Conservation (phyloP, 2,113 vertebrate species). For the Ammospiza nelsoni region DNA sequence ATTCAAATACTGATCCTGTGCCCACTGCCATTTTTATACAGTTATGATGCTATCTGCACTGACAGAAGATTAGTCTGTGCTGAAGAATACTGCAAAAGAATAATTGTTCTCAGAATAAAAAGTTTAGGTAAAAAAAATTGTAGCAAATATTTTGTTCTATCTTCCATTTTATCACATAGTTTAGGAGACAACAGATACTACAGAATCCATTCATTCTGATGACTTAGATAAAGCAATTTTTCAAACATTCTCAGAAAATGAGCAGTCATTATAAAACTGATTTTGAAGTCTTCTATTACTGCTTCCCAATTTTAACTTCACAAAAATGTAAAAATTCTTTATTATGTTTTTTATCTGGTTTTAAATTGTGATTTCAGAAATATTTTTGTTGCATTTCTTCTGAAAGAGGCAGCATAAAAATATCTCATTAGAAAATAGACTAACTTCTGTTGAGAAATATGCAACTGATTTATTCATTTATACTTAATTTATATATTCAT, state of each 20-base stretch:
- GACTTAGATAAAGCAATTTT: not conserved
- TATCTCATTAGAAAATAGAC: not conserved
- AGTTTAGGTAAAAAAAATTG: not conserved
- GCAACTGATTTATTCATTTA: not conserved
- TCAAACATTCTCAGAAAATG: not conserved
- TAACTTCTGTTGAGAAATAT: not conserved
- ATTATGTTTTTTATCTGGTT: not conserved
- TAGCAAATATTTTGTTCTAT: not conserved
- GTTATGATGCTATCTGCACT: not conserved
- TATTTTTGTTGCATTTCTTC: not conserved
- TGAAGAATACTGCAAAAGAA: not conserved
- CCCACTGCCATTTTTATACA: not conserved
- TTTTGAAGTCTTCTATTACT: not conserved
- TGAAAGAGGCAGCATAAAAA: not conserved
- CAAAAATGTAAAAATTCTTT: not conserved
- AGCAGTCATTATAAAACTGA: not conserved
- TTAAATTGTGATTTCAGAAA: not conserved
- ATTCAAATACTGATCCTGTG: not conserved
- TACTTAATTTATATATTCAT: not conserved
- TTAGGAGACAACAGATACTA: not conserved
- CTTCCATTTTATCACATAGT: not conserved
- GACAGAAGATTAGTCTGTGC: not conserved
- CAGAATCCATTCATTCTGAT: not conserved
- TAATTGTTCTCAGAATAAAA: not conserved
- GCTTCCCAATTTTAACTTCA: not conserved